A percentile compares a stretch with the other conserved stretches of the same genome.
Conservation (phyloP, 2,113 vertebrate species). For the Serinus canaria region DNA sequence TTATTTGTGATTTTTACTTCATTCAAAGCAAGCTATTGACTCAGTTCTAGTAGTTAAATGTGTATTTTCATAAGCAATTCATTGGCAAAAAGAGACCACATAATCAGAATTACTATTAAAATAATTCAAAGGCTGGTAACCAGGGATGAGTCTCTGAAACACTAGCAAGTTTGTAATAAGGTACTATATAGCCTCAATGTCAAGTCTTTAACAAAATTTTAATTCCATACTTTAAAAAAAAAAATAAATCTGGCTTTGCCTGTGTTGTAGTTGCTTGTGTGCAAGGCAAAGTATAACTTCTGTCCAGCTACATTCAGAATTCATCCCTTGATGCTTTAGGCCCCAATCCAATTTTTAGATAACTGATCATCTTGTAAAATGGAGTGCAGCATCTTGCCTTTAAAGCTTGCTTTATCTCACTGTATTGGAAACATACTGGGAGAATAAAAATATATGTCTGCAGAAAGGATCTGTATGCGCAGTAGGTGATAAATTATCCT, state of each 20-base stretch:
- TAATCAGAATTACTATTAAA: background rate
- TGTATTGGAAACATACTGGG: background rate
- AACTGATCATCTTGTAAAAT: background rate
- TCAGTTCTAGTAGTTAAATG: background rate
- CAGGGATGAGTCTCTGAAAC: background rate
- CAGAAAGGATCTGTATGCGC: slow-evolving; percentile 5
- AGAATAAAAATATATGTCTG: slow-evolving; percentile 16
- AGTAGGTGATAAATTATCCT: slow-evolving; percentile 36
- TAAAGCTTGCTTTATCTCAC: slow-evolving; percentile 3
- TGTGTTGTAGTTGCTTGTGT: background rate
- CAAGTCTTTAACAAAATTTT: background rate
- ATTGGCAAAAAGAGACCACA: background rate
- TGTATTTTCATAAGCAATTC: background rate
- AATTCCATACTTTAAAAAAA: background rate
- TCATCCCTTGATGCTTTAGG: background rate
- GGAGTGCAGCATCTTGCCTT: background rate
- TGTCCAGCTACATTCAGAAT: background rate
- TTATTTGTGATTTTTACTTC: background rate
- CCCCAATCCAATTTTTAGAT: background rate
- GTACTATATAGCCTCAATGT: fast-evolving
- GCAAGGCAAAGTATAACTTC: background rate
- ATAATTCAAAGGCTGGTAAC: background rate
- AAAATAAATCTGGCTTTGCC: background rate
- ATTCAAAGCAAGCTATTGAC: background rate
- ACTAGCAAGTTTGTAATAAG: background rate